phyloP scores from a whole-genome alignment of 1,140 invertebrate species.

The Drosophila yakuba region DNA sequence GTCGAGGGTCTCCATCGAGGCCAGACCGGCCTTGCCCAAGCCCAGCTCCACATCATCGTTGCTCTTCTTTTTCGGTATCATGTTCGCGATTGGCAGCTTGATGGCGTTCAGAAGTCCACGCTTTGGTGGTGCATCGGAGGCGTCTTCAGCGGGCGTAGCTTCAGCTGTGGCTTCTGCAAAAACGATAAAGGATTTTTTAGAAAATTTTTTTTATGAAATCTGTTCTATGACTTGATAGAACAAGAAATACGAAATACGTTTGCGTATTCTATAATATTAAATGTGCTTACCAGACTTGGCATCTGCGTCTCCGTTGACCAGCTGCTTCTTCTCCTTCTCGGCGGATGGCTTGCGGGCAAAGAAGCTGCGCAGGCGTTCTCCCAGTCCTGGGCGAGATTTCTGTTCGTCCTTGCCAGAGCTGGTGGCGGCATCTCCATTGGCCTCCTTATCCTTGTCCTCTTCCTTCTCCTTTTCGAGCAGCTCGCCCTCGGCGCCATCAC shows the following conservation, averaged over 20 bases:
- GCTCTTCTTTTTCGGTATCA: constrained; percentile 86
- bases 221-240: background rate
- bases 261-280: too few species aligned
- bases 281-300: constrained; percentile 73
- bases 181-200: background rate
- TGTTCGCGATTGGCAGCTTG: constrained; percentile 87
- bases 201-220: background rate
- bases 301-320: constrained; percentile 71
- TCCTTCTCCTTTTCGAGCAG: constrained; percentile 82
- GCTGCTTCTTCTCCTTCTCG: constrained; percentile 70
- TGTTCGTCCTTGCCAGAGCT: constrained; percentile 68
- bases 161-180: constrained; percentile 84
- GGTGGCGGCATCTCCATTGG: constrained; percentile 53
- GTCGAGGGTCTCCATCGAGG: constrained; percentile 91
- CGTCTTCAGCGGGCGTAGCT: constrained; percentile 83
- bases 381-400: constrained; percentile 65
- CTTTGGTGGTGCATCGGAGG: constrained; percentile 58
- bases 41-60: constrained; percentile 85
- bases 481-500: constrained; percentile 85
- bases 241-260: too few species aligned
- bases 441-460: constrained; percentile 65
- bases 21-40: constrained; percentile 88
- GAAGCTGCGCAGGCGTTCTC: constrained; percentile 77
- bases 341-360: constrained; percentile 74
- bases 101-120: constrained; percentile 87